Evolutionary conservation across 2,888 invertebrate genomes (phyloP), one percentile per base, ranked within the genome.

Genomic region (Candidula unifasciata): DNA sequence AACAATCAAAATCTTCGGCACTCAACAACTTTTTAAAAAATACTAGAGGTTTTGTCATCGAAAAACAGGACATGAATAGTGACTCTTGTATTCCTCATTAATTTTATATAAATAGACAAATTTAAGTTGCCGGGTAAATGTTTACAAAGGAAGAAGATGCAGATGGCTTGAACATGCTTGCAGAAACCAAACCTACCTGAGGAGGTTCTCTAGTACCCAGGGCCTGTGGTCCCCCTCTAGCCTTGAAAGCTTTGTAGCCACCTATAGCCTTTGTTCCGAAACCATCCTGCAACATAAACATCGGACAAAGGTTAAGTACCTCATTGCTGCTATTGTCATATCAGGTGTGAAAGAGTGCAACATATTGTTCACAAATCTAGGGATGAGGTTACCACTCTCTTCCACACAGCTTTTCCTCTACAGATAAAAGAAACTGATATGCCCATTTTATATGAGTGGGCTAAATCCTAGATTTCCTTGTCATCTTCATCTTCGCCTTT

Each of bases 121-220:
- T 16, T 60, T 3, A 5, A 60, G 10, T 24, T 60, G 60, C n/a
- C 60, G 18, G 60, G n/a, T n/a, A 60, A n/a, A 64, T 16, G 16
- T 24, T n/a, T 24, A 21, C 3, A 64, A 30, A 68, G 5, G 68
- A 30, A n/a, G n/a, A n/a, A n/a, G n/a, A n/a, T n/a, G n/a, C n/a
- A n/a, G n/a, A n/a, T n/a, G n/a, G n/a, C n/a, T 30, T 68, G 5
- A 8, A 5, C 16, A 71, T 37, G 24, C 73, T 73, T 2, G 24
- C 30, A 27, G 44, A 2, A 44, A 30, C 3, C 16, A 27, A 3
- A 60, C 82, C 88, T 94, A 96, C 97, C 95, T 96, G 95, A 3
- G 97, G 98, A 84, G 97, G 95, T 93, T 96, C 96, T 92, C 97
- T 98, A 10, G 96, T 94, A 10, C 98, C 98, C 35, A 96, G 96